These are phyloP conservation scores for Athalia rosae DNA, from an alignment of 2,888 invertebrate genomes.

Conservation along the genomic window DNA sequence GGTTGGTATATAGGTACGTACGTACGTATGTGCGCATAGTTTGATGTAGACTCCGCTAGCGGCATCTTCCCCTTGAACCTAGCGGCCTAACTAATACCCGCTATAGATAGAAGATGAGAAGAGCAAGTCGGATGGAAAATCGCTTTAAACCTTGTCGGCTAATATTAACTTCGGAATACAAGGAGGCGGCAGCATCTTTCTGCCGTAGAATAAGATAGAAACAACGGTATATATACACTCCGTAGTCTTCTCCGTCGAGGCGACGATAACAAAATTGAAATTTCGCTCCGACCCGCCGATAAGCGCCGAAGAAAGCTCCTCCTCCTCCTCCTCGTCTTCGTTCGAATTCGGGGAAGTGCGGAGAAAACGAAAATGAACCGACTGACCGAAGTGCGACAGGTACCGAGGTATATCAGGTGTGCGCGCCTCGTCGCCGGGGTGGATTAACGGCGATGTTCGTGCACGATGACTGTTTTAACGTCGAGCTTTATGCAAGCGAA, in stretches of 20 bases:
- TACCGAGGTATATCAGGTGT: background rate
- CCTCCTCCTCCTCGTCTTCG: background rate
- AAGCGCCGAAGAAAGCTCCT: background rate
- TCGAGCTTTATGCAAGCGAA: slow-evolving; percentile 61
- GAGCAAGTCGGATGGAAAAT: slow-evolving; percentile 63
- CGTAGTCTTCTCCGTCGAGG: background rate
- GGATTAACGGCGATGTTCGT: background rate
- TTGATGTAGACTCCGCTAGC: slow-evolving; percentile 45
- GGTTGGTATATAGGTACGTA: slow-evolving; percentile 47
- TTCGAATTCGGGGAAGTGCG: background rate
- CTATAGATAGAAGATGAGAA: slow-evolving; percentile 57
- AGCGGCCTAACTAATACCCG: slow-evolving; percentile 26
- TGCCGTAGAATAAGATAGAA: slow-evolving; percentile 5
- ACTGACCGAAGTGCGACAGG: slow-evolving; percentile 7
- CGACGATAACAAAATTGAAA: background rate
- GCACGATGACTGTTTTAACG: slow-evolving; percentile 56
- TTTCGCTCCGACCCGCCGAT: background rate
- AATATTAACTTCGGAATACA: slow-evolving; percentile 64
- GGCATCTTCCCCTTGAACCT: slow-evolving; percentile 24
- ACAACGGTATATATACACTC: too few species aligned
- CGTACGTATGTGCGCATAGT: slow-evolving; percentile 48
- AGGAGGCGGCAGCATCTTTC: slow-evolving; percentile 38
- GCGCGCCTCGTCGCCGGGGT: background rate
- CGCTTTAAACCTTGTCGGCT: slow-evolving; percentile 66
- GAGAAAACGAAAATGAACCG: slow-evolving; percentile 18